Percentiles rank a stretch among this genome's conserved stretches.
phyloP scores from a whole-genome alignment of 2,797 vertebrate species.

The Octomys mimax region DNA sequence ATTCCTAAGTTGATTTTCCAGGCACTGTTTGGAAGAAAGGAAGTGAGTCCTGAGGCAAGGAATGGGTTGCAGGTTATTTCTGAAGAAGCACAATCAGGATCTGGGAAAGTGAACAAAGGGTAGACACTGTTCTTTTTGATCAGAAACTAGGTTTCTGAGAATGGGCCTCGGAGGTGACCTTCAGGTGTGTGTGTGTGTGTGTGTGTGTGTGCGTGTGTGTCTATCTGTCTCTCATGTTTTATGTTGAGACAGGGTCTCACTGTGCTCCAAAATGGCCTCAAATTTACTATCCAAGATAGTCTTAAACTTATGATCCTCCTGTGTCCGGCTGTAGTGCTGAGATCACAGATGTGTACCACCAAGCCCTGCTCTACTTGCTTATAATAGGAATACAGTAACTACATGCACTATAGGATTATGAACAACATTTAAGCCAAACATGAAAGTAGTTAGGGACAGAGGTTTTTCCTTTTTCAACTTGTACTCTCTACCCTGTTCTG shows the following conservation, averaged over 20 bases:
- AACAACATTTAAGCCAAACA: conserved; percentile 48
- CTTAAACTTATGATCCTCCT: neutral
- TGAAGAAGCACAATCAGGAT: neutral
- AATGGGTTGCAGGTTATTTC: neutral
- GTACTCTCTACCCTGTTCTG: neutral
- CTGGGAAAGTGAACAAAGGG: neutral
- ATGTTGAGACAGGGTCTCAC: neutral
- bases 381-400: neutral
- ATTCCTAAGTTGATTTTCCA: conserved; percentile 32
- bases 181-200: neutral
- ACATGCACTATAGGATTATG: neutral
- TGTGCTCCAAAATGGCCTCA: neutral
- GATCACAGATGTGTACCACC: neutral
- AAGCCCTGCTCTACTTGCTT: neutral
- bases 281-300: neutral
- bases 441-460: neutral
- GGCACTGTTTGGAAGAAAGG: neutral
- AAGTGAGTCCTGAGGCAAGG: neutral
- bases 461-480: neutral
- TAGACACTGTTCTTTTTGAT: neutral
- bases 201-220: too few species aligned
- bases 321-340: neutral
- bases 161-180: neutral
- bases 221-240: neutral
- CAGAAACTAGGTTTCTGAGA: neutral